Conservation (phyloP, 2,797 vertebrate species). For the Lepus oiostolus region DNA sequence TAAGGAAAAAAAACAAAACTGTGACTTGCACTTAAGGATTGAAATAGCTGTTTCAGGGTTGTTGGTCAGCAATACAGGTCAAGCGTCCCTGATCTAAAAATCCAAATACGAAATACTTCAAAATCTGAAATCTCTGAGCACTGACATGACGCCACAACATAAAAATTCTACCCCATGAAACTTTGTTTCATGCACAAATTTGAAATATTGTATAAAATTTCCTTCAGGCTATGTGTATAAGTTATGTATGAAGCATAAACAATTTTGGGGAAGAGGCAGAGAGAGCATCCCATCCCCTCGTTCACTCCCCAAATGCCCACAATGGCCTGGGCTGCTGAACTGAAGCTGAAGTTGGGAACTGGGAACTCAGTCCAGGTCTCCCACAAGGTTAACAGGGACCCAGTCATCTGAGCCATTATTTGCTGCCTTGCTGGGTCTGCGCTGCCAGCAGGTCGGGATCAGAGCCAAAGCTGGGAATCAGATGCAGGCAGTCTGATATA, state of each 20-base stretch:
- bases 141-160: background rate
- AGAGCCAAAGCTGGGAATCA: too few relatives aligned
- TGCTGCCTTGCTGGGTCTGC: too few relatives aligned
- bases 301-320: too few relatives aligned
- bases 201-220: background rate
- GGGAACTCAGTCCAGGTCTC: too few relatives aligned
- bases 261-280: too few relatives aligned
- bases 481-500: too few relatives aligned
- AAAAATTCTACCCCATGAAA: background rate
- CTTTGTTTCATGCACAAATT: background rate
- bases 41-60: background rate
- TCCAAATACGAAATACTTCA: background rate
- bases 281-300: too few relatives aligned
- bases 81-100: background rate
- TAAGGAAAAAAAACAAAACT: conserved; percentile 2
- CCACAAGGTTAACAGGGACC: too few relatives aligned
- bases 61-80: background rate
- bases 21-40: conserved; percentile 17
- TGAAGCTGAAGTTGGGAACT: too few relatives aligned
- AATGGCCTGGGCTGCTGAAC: too few relatives aligned
- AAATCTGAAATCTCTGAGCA: background rate
- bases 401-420: too few relatives aligned
- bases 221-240: background rate
- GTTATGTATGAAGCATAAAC: background rate
- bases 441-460: too few relatives aligned